Base-by-base conservation (phyloP, 2,113 vertebrate species). In the Nycticebus coucang region DNA sequence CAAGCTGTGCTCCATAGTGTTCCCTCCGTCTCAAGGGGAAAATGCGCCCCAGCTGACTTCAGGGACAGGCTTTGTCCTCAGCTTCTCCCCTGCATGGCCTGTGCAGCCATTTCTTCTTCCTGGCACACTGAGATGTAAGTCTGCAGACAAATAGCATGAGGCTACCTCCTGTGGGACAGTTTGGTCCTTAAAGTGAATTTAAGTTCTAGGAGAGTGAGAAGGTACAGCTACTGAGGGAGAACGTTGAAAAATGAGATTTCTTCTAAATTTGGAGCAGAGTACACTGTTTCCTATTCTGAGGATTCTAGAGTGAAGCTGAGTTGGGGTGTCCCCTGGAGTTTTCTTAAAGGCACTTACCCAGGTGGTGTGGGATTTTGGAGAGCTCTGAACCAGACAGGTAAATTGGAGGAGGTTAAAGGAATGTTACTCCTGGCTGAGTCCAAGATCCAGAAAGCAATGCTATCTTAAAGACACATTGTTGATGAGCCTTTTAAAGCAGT, bases 151-250 rank as follows among this genome's bases (percentile, higher is more conserved):
- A 71, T 5, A 1, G 78, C 77, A 93, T 91, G 87, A 80, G 86
- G 90, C 97, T 68, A 78, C 95, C 95, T 96, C 22, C 95, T 71
- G 14, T 79, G 55, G 68, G 35, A 53, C n/a, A 30, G 33, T 89
- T 87, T 89, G 80, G 87, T 94, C 92, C 93, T 17, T 87, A 11
- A 95, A 45, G 17, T 14, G 2, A 93, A 1, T 96, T 96, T 95
- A 93, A 95, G 3, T 89, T 89, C 96, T 83, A 89, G 93, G 94
- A 95, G 97, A 97, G 95, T 64, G 84, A 69, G 68, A 95, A 91
- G 91, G 69, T 95, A 87, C 64, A 77, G 64, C 79, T 88, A 91
- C 96, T 0, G 84, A 95, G 97, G 92, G 88, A 93, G 84, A 88
- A 78, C 85, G 93, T 33, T 81, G 93, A 96, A 82, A 91, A 90